Evolutionary conservation across 2,888 invertebrate species (phyloP).

Genomic region (Shargacucullia verbasci): DNA sequence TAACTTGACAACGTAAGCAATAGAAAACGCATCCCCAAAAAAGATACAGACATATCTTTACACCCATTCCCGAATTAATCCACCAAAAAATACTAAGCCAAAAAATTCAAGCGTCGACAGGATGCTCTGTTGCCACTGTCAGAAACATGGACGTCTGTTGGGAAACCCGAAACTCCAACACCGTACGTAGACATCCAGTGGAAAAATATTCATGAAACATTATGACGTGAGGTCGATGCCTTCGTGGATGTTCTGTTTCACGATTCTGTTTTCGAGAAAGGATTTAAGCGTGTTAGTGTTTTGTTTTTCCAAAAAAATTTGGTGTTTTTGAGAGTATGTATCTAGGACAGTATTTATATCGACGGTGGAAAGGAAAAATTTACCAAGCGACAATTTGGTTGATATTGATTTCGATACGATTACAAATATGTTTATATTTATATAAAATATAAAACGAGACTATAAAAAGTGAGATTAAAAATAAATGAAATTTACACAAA

Average conservation of each 20-base stretch:
- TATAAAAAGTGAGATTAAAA: too few species aligned
- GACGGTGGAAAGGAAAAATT: too few species aligned
- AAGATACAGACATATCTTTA: background rate
- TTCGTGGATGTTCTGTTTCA: slow-evolving; percentile 28
- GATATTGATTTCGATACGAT: too few species aligned
- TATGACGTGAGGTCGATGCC: slow-evolving; percentile 36
- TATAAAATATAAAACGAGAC: too few species aligned
- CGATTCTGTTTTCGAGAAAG: slow-evolving; percentile 31
- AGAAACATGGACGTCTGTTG: slow-evolving; percentile 44
- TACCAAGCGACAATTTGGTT: too few species aligned
- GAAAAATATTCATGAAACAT: slow-evolving; percentile 56
- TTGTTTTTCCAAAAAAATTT: too few species aligned
- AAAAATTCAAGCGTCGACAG: slow-evolving; percentile 24
- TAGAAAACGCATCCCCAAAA: background rate
- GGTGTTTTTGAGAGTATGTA: too few species aligned
- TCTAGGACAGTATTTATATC: too few species aligned
- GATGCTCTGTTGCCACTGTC: slow-evolving; percentile 48
- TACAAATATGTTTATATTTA: too few species aligned
- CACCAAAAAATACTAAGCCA: slow-evolving; percentile 41
- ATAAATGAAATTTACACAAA: too few species aligned
- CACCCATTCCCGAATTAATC: slow-evolving; percentile 30
- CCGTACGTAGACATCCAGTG: slow-evolving; percentile 16
- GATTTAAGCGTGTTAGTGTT: slow-evolving; percentile 39
- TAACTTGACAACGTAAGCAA: background rate
- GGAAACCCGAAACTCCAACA: slow-evolving; percentile 40